These are phyloP conservation scores for Diorhabda elongata DNA, from an alignment of 1,140 invertebrate species.

Conservation along the genomic window DNA sequence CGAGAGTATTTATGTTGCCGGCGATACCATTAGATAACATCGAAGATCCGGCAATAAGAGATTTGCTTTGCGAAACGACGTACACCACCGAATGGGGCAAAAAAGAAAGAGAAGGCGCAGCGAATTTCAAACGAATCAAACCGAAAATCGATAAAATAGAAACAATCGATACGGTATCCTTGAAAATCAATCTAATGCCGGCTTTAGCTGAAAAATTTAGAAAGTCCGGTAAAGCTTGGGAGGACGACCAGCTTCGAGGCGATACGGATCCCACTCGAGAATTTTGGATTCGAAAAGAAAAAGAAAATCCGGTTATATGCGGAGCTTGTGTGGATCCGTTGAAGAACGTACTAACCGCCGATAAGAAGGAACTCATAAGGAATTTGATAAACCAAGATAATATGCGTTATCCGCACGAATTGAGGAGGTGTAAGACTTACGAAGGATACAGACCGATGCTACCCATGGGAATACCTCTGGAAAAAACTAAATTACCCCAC, in stretches of 20 bases:
- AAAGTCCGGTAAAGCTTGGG: constrained; percentile 42
- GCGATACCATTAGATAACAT: constrained; percentile 52
- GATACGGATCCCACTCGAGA: constrained; percentile 43
- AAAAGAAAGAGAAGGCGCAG: constrained; percentile 27
- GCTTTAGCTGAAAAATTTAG: constrained; percentile 26
- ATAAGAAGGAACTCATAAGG: constrained; percentile 38
- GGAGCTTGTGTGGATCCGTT: constrained; percentile 34
- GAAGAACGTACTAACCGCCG: constrained; percentile 29
- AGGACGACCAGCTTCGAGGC: constrained; percentile 44
- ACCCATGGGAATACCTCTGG: constrained; percentile 29
- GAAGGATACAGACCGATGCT: constrained; percentile 36
- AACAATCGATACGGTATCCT: constrained; percentile 16
- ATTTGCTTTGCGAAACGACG: constrained; percentile 33
- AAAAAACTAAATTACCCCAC: constrained; percentile 32
- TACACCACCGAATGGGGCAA: constrained; percentile 39
- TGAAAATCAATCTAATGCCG: constrained; percentile 22
- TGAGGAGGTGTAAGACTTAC: constrained; percentile 28
- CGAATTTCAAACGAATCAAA: constrained; percentile 18
- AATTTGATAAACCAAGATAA: constrained; percentile 39
- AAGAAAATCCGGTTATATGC: constrained; percentile 29
- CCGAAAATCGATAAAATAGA: constrained; percentile 23
- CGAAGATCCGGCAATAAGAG: constrained; percentile 42
- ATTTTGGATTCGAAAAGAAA: constrained; percentile 43
- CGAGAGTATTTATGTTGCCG: constrained; percentile 49
- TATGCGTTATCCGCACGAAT: constrained; percentile 39